phyloP scores from a whole-genome alignment of 2,113 vertebrate species.

The Todiramphus saurophagus region DNA sequence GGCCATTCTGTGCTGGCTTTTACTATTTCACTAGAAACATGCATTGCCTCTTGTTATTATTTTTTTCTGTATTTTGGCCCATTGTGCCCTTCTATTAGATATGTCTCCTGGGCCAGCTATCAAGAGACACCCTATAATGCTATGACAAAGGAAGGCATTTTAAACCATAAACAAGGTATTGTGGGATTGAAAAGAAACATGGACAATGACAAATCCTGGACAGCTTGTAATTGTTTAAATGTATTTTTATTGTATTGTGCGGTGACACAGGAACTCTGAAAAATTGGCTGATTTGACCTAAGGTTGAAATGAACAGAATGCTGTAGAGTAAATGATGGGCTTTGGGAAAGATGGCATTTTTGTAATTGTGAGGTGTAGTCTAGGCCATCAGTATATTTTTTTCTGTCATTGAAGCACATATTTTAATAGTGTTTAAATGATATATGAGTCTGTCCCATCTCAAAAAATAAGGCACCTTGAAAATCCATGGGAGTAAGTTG shows the following conservation, averaged over 20 bases:
- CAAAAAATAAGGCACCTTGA: not conserved
- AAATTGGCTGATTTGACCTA: not conserved
- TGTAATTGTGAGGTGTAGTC: not conserved
- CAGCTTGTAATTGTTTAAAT: conserved; percentile 16
- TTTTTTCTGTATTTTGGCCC: conserved; percentile 46
- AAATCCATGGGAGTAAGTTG: not conserved
- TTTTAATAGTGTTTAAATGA: not conserved
- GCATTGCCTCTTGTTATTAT: not conserved
- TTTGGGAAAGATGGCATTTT: not conserved
- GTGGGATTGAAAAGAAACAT: not conserved
- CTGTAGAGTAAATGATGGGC: fast-evolving
- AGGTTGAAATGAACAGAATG: not conserved
- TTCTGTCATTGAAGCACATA: not conserved
- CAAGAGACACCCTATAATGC: not conserved
- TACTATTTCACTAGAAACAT: conserved; percentile 11
- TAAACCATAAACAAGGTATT: conserved; percentile 39
- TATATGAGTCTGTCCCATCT: not conserved
- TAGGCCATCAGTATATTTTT: not conserved
- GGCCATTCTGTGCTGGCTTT: conserved; percentile 32
- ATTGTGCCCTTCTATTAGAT: conserved; percentile 39
- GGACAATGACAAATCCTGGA: not conserved
- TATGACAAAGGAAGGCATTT: conserved; percentile 44
- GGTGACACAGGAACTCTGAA: not conserved
- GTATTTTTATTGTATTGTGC: not conserved
- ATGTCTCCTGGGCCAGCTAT: conserved; percentile 22